Conservation (phyloP, 35 echinoderm and acorn worm genomes). For the Chiridota heheva region DNA sequence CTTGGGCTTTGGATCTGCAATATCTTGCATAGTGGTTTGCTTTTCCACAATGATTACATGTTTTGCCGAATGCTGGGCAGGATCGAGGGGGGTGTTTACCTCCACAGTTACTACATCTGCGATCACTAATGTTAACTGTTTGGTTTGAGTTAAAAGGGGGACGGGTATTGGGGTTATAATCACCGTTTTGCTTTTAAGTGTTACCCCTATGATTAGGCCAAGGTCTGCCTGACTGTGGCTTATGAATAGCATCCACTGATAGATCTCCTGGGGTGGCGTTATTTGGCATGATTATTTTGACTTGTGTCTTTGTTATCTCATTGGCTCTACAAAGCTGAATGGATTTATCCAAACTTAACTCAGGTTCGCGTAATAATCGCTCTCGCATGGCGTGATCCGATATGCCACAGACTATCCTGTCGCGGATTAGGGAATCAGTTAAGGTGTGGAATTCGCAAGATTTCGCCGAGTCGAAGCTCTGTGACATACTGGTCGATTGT, state of each 20-base stretch:
- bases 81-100: background rate
- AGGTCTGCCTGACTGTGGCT: background rate
- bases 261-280: background rate
- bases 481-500: background rate
- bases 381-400: background rate
- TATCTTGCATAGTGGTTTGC: slow-evolving; percentile 15
- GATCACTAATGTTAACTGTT: no score
- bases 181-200: background rate
- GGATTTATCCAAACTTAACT: background rate
- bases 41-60: background rate
- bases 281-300: background rate
- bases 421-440: background rate
- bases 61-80: slow-evolving; percentile 21
- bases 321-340: slow-evolving; percentile 16
- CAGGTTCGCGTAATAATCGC: background rate
- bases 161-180: no score
- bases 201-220: no score
- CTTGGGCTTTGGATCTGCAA: background rate
- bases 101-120: slow-evolving; percentile 1
- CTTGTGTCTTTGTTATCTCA: slow-evolving; percentile 1
- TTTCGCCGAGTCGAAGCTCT: background rate
- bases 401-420: slow-evolving; percentile 2
- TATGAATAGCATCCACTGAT: background rate
- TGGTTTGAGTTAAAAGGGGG: no score
- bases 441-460: background rate